Percentiles rank a stretch among this genome's conserved stretches.
These are phyloP conservation scores for Heliocidaris erythrogramma DNA, from an alignment of 35 echinoderm and acorn worm species.

Conservation along the genomic window DNA sequence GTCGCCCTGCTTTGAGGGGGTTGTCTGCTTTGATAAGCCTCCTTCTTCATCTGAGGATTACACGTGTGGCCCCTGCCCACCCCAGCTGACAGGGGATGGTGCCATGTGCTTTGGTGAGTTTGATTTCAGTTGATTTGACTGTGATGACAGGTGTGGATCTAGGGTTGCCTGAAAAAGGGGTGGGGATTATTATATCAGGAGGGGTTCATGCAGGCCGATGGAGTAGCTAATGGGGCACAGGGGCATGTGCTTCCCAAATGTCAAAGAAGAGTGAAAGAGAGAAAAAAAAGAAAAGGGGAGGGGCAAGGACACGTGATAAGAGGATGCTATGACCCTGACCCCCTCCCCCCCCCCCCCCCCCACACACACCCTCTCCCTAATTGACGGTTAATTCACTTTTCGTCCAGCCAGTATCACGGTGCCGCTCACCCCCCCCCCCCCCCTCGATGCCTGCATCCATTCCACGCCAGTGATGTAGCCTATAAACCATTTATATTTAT, in stretches of 20 bases:
- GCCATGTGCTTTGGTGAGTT: conserved; percentile 45
- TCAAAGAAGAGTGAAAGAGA: too few relatives aligned
- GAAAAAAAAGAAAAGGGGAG: too few relatives aligned
- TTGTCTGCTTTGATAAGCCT: conserved; percentile 60
- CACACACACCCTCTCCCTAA: too few relatives aligned
- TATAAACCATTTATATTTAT: neutral
- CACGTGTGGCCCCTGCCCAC: conserved; percentile 67
- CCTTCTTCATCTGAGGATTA: conserved; percentile 37
- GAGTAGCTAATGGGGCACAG: too few relatives aligned
- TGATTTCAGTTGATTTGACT: neutral
- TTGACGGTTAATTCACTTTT: neutral
- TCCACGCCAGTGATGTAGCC: neutral
- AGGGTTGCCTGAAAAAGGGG: too few relatives aligned
- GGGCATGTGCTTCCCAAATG: too few relatives aligned
- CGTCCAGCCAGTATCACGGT: neutral
- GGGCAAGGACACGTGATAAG: neutral
- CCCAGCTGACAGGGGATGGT: conserved; percentile 60
- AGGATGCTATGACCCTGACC: neutral
- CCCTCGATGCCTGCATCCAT: too few relatives aligned
- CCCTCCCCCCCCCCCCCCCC: too few relatives aligned
- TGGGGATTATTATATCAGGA: too few relatives aligned
- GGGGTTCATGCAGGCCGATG: too few relatives aligned
- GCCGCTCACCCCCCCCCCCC: too few relatives aligned
- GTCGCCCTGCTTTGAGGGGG: conserved; percentile 55
- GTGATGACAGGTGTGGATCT: too few relatives aligned